Conservation (phyloP, 1,140 invertebrate species). For the Campoletis sonorensis region DNA sequence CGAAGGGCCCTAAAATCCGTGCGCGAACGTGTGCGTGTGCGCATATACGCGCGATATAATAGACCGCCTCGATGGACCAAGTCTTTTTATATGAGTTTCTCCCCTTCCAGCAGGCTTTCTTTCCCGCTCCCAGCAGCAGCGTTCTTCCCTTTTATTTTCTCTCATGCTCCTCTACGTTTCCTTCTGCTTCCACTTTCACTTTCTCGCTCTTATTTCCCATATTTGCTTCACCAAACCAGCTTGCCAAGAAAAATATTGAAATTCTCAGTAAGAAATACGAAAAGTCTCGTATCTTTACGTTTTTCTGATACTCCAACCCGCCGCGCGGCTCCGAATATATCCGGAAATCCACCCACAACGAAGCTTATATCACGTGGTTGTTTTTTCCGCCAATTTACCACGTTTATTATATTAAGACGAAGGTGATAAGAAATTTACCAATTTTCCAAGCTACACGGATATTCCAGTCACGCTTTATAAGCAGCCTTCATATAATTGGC, state of each 20-base stretch:
- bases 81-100: slow-evolving; percentile 44
- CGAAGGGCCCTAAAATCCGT: slow-evolving; percentile 13
- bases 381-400: too few species aligned
- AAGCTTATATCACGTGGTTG: too few species aligned
- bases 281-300: background rate
- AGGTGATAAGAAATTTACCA: slow-evolving; percentile 1
- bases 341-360: too few species aligned
- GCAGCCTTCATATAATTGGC: slow-evolving; percentile 46
- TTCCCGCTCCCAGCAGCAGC: too few species aligned
- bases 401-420: too few species aligned
- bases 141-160: slow-evolving; percentile 2
- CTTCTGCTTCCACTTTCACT: slow-evolving; percentile 23
- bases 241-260: slow-evolving; percentile 43
- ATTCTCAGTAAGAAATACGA: slow-evolving; percentile 6
- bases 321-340: too few species aligned
- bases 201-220: slow-evolving; percentile 15
- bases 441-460: background rate
- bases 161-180: background rate
- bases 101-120: background rate
- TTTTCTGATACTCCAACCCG: too few species aligned
- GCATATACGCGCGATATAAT: background rate
- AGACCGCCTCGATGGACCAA: background rate
- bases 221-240: background rate
- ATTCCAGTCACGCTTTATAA: slow-evolving; percentile 10
- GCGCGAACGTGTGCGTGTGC: background rate